Percentiles rank a stretch among this genome's conserved stretches.
Conservation (phyloP, 2,113 vertebrate species). For the Cavia porcellus region DNA sequence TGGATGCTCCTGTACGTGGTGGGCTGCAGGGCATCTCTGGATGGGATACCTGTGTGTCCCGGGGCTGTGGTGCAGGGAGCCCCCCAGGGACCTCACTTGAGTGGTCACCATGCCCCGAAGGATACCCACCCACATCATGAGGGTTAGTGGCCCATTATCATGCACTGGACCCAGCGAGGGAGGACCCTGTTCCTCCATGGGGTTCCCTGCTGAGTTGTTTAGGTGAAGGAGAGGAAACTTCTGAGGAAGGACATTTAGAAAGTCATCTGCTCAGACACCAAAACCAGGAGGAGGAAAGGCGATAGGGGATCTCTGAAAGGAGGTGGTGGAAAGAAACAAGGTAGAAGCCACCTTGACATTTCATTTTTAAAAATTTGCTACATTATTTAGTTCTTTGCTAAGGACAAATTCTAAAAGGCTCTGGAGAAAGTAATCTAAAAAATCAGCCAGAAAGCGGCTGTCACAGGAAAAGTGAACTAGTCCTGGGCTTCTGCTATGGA, state of each 20-base stretch:
- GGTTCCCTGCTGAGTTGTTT: neutral
- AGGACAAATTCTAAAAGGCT: neutral
- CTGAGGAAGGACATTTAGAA: neutral
- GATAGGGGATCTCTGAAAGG: neutral
- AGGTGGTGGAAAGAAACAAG: neutral
- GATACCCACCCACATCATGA: neutral
- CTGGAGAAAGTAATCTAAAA: neutral
- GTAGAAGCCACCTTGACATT: neutral
- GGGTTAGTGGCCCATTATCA: fast-evolving
- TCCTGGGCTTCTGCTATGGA: neutral
- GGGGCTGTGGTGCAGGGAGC: neutral
- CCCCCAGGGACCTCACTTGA: neutral
- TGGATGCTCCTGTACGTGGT: neutral
- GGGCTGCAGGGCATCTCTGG: neutral
- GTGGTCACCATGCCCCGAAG: neutral
- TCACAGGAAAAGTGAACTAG: neutral
- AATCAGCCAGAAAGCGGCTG: neutral
- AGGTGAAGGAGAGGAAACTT: neutral
- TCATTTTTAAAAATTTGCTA: neutral
- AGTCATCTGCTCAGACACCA: neutral
- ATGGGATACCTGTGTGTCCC: neutral
- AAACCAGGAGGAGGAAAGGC: neutral
- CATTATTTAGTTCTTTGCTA: neutral
- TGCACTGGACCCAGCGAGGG: neutral
- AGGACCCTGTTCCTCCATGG: too few species aligned